phyloP scores from a whole-genome alignment of 2,888 invertebrate species.

The Eristalis tenax region DNA sequence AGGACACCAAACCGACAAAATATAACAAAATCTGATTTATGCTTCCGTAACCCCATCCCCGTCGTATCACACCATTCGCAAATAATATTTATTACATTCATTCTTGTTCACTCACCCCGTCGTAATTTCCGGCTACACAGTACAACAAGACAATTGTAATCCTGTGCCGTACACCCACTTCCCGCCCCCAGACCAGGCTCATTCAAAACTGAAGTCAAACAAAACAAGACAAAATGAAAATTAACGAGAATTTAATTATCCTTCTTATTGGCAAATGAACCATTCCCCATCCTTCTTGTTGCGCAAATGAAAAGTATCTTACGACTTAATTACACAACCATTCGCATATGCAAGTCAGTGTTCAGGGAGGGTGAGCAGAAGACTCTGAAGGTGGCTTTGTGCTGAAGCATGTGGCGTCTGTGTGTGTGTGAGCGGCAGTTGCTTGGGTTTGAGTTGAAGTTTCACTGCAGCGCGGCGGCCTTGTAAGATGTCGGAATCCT shows the following conservation, averaged over 20 bases:
- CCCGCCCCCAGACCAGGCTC: neutral
- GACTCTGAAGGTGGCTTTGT: neutral
- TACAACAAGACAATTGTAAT: constrained; percentile 51
- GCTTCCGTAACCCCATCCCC: neutral
- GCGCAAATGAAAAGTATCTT: constrained; percentile 65
- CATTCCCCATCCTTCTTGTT: constrained; percentile 12
- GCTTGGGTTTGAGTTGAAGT: constrained; percentile 28
- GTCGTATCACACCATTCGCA: neutral
- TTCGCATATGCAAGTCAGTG: constrained; percentile 48
- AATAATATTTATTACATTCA: constrained; percentile 7
- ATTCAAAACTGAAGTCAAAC: constrained; percentile 38
- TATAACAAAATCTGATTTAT: constrained; percentile 5
- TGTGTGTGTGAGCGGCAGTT: neutral
- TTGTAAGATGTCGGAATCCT: constrained; percentile 63
- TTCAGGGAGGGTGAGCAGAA: neutral
- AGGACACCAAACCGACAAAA: neutral
- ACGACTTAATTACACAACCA: constrained; percentile 66
- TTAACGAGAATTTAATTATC: constrained; percentile 71
- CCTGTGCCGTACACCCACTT: neutral
- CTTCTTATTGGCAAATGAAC: constrained; percentile 66
- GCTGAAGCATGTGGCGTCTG: neutral
- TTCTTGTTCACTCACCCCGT: neutral
- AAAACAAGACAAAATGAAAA: constrained; percentile 66
- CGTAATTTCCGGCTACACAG: neutral
- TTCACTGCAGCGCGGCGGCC: constrained; percentile 14